Conservation (phyloP, 1,140 invertebrate species). For the Bombus cullumanus region DNA sequence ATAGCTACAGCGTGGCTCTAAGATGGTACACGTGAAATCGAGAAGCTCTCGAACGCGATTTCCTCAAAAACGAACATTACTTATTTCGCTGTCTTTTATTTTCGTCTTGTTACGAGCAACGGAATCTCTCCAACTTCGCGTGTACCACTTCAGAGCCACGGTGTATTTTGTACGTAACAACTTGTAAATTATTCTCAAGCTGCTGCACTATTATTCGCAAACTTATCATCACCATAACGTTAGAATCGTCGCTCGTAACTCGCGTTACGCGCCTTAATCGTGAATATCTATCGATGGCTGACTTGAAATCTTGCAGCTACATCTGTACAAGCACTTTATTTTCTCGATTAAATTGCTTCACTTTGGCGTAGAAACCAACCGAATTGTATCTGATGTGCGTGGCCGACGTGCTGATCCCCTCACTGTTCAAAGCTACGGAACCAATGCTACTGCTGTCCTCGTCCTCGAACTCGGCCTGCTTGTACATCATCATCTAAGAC, state of each 20-base stretch:
- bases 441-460: slow-evolving; percentile 92
- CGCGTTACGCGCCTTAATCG: neutral
- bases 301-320: neutral
- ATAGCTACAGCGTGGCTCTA: too few species aligned
- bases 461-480: slow-evolving; percentile 92
- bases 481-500: slow-evolving; percentile 92
- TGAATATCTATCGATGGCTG: neutral
- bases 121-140: neutral
- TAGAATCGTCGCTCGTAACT: neutral
- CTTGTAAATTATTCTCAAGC: neutral
- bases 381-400: slow-evolving; percentile 92
- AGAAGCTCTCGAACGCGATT: neutral
- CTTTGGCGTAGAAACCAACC: slow-evolving; percentile 80
- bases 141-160: neutral
- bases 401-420: slow-evolving; percentile 87
- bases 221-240: neutral
- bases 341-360: too few species aligned
- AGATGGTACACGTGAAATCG: too few species aligned
- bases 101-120: neutral
- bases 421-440: slow-evolving; percentile 87
- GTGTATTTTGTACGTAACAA: neutral
- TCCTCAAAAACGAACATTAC: neutral
- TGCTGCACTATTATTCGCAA: neutral
- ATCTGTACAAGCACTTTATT: neutral
- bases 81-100: neutral